These are phyloP conservation scores for Monochamus saltuarius DNA, from an alignment of 1,140 invertebrate species.

Conservation along the genomic window DNA sequence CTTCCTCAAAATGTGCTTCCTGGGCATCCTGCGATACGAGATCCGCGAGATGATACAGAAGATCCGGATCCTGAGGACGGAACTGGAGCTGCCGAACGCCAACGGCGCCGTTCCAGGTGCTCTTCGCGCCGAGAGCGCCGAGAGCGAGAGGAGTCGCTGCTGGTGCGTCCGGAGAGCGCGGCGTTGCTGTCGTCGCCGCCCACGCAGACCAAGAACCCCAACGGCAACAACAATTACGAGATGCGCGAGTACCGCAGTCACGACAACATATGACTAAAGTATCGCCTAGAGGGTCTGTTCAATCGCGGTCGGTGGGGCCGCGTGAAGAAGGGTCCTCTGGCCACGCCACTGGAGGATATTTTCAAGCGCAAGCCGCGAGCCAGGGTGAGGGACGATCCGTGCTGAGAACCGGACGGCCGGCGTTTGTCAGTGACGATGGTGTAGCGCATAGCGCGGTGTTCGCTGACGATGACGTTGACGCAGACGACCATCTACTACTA, in stretches of 20 bases:
- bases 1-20: conserved; percentile 86
- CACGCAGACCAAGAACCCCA: conserved; percentile 61
- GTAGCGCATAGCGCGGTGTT: not conserved
- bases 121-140: conserved; percentile 53
- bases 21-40: conserved; percentile 82
- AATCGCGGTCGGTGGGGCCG: conserved; percentile 58
- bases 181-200: conserved; percentile 50
- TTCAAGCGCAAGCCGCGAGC: conserved; percentile 51
- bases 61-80: conserved; percentile 64
- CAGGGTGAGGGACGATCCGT: conserved; percentile 43
- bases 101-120: conserved; percentile 52
- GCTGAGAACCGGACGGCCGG: conserved; percentile 30
- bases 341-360: conserved; percentile 53
- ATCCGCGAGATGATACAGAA: conserved; percentile 90
- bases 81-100: conserved; percentile 52
- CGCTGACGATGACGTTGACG: too few species aligned
- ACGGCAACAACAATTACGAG: conserved; percentile 77
- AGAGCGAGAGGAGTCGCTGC: conserved; percentile 61
- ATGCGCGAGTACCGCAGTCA: conserved; percentile 61
- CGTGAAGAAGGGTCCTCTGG: conserved; percentile 55
- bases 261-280: conserved; percentile 62
- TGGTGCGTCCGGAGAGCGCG: conserved; percentile 52
- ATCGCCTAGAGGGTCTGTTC: conserved; percentile 49
- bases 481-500: too few species aligned
- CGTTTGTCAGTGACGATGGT: conserved; percentile 1